Conservation (phyloP, 2,113 vertebrate species). For the Macroglossus sobrinus region DNA sequence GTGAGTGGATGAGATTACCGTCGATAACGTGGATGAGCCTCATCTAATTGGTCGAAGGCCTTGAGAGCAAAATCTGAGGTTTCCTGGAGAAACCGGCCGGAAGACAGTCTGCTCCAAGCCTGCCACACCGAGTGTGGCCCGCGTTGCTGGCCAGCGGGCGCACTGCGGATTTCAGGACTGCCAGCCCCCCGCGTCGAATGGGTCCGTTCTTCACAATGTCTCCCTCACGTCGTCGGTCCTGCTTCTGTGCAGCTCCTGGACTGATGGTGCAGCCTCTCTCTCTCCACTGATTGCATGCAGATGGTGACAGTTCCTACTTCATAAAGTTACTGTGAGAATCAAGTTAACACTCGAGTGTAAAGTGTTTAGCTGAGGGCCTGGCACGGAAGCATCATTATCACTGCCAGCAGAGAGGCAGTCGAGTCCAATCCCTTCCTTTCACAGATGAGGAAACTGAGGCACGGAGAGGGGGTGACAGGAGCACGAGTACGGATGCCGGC, state of each 20-base stretch:
- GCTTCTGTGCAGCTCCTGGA: background rate
- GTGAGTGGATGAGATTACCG: background rate
- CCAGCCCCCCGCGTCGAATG: background rate
- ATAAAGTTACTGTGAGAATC: background rate
- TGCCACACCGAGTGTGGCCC: rapidly evolving
- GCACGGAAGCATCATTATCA: background rate
- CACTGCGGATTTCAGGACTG: background rate
- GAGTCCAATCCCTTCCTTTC: background rate
- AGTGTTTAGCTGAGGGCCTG: background rate
- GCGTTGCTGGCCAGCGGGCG: background rate
- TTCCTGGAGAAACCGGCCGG: background rate
- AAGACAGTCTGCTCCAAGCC: background rate
- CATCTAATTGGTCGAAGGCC: background rate
- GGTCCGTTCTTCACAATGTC: background rate
- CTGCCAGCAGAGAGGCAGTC: background rate
- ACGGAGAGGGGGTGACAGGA: background rate
- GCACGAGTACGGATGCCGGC: rapidly evolving
- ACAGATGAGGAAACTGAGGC: background rate
- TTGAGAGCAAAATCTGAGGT: background rate
- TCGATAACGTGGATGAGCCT: background rate
- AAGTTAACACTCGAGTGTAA: background rate
- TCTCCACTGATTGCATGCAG: background rate
- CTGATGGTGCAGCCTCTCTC: background rate
- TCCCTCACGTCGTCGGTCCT: background rate
- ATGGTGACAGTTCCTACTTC: background rate